Evolutionary conservation across 2,888 invertebrate genomes (phyloP).

Genomic region (Sthenelais limicola): DNA sequence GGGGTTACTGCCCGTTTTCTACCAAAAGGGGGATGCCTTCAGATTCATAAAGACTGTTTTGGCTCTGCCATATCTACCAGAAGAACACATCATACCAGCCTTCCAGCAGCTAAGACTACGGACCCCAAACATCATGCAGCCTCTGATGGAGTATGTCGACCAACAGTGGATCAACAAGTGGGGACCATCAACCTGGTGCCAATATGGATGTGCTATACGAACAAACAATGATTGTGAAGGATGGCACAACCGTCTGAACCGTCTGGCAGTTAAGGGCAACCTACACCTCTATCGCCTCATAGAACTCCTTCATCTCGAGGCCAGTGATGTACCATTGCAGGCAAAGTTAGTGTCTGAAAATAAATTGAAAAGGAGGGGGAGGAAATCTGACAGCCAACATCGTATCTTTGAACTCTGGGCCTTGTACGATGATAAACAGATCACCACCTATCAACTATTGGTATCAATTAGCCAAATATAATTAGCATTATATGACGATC

Average conservation of each 20-base stretch:
- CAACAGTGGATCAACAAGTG: no score
- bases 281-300: slow-evolving; percentile 37
- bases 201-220: slow-evolving; percentile 11
- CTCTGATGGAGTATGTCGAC: no score
- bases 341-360: background rate
- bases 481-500: no score
- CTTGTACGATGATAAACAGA: no score
- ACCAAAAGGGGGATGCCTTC: background rate
- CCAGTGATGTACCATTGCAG: slow-evolving; percentile 8
- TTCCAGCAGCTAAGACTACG: background rate
- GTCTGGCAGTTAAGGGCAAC: background rate
- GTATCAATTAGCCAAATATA: no score
- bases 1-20: background rate
- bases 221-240: slow-evolving; percentile 40
- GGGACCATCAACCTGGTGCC: background rate
- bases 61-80: background rate
- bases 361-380: background rate
- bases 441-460: no score
- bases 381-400: no score
- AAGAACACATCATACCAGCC: background rate
- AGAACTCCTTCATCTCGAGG: slow-evolving; percentile 12
- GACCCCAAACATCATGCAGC: background rate
- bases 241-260: slow-evolving; percentile 42
- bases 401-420: no score
- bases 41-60: background rate